These are phyloP conservation scores for Rhingia rostrata DNA, from an alignment of 2,888 invertebrate genomes.

Conservation along the genomic window DNA sequence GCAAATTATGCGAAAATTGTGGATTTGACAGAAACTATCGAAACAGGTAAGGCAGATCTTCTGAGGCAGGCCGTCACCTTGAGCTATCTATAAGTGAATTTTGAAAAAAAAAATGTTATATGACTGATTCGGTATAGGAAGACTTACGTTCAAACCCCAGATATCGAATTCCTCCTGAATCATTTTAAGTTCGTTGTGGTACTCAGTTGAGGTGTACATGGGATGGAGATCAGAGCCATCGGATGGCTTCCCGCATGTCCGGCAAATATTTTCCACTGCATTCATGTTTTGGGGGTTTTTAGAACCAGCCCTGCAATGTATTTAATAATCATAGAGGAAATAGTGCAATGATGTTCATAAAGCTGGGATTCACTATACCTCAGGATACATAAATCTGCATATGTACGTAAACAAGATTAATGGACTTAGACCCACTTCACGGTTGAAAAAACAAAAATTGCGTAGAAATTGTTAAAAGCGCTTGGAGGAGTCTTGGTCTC, in stretches of 20 bases:
- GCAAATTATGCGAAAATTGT: slow-evolving; percentile 62
- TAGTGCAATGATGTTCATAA: too few species aligned
- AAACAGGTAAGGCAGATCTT: slow-evolving; percentile 64
- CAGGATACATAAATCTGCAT: too few species aligned
- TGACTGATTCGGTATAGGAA: too few species aligned
- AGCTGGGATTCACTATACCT: too few species aligned
- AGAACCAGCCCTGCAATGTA: not conserved
- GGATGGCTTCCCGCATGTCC: slow-evolving; percentile 62
- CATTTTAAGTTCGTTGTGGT: slow-evolving; percentile 51
- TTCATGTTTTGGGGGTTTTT: slow-evolving; percentile 15
- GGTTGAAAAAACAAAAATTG: too few species aligned
- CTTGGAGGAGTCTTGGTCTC: too few species aligned
- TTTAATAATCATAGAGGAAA: not conserved
- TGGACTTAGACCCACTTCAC: too few species aligned
- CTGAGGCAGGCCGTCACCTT: slow-evolving; percentile 59
- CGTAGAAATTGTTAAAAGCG: too few species aligned
- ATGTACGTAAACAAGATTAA: too few species aligned
- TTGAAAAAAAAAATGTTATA: not conserved
- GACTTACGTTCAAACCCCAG: slow-evolving; percentile 60
- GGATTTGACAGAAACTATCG: slow-evolving; percentile 69
- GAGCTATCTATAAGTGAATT: slow-evolving; percentile 28
- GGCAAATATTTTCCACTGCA: slow-evolving; percentile 45
- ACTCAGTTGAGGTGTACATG: slow-evolving; percentile 54
- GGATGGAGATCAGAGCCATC: slow-evolving; percentile 53
- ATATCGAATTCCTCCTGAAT: slow-evolving; percentile 57